Evolutionary conservation across 2,888 invertebrate species (phyloP), one percentile per base, ranked within the genome.

Genomic region (Schizaphis graminum): DNA sequence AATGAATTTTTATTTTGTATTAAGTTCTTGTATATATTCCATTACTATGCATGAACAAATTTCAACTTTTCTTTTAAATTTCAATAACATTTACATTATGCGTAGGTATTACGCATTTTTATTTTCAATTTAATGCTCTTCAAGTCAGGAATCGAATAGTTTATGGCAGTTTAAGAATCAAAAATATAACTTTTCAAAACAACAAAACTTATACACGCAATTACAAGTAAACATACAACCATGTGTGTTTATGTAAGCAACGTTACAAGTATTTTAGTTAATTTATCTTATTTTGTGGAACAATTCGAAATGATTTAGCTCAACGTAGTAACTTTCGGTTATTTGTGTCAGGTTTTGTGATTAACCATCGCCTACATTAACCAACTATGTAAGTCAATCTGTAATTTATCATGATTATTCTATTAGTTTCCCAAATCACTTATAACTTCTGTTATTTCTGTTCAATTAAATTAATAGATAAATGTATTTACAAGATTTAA

Each of bases 341-440:
- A 61, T 92, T 92, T 35, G 35, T 26, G 49, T 91, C 84, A 41
- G 10, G 21, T 41, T 41, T 84, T 28, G 41, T 91, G 84, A 91
- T 84, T 67, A 90, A 88, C 49, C 41, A 28, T 85, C 44, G 53
- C 67, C 41, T 61, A 7, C 61, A n/a, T 41, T 53, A 49, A 87
- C 28, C 21, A 49, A 87, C n/a, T 57, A 61, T 21, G 35, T 61
- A 47, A 67, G 24, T 57, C 87, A 67, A 92, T 88, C 13, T 49
- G 67, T 88, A 88, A 88, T 88, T 53, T 77, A 92, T 92, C 92
- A 41, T 67, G 47, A 88, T 87, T 61, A 87, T 87, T 92, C 67
- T 49, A 47, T 91, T 91, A 57, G n/a, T 85, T 49, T n/a, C n/a
- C 49, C 53, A 53, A 35, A 24, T 4, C 88, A 53, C 53, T 88